Conservation (phyloP, 2,888 invertebrate genomes). For the Cataglyphis rosenhaueri region DNA sequence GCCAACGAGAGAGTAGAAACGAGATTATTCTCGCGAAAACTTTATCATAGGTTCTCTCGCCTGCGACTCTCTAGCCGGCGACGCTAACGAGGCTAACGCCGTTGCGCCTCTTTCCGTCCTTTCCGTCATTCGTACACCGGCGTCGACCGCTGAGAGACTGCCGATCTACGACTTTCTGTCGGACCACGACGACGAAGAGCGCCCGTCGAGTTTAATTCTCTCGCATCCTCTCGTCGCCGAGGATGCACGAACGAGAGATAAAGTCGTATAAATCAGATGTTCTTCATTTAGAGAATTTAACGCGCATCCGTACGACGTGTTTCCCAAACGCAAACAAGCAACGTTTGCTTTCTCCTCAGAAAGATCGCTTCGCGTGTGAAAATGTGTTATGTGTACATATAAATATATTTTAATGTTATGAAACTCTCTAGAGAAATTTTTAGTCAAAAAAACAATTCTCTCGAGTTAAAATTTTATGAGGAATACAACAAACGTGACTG, state of each 20-base stretch:
- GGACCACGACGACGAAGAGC: slow-evolving; percentile 32
- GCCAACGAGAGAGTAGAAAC: slow-evolving; percentile 41
- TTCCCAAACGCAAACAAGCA: slow-evolving; percentile 26
- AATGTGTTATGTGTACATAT: slow-evolving; percentile 17
- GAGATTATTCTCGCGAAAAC: slow-evolving; percentile 59
- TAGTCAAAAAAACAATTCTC: slow-evolving; percentile 21
- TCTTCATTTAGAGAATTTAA: slow-evolving; percentile 53
- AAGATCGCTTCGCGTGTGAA: neutral
- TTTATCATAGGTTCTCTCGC: slow-evolving; percentile 40
- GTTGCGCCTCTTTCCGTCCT: slow-evolving; percentile 42
- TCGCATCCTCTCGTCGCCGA: slow-evolving; percentile 30
- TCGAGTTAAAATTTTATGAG: slow-evolving; percentile 34
- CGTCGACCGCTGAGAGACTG: slow-evolving; percentile 23
- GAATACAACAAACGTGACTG: slow-evolving; percentile 1
- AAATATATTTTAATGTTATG: slow-evolving; percentile 32
- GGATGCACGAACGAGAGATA: slow-evolving; percentile 51
- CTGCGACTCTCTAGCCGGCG: slow-evolving; percentile 35
- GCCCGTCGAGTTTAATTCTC: slow-evolving; percentile 37
- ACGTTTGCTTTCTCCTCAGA: neutral
- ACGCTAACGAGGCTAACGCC: slow-evolving; percentile 52
- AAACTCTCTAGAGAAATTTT: slow-evolving; percentile 18
- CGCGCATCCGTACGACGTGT: slow-evolving; percentile 41
- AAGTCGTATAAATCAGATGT: slow-evolving; percentile 50
- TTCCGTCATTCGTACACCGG: neutral
- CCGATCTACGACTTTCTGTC: slow-evolving; percentile 51